phyloP scores from a whole-genome alignment of 2,888 invertebrate species.

The Spodoptera picta region DNA sequence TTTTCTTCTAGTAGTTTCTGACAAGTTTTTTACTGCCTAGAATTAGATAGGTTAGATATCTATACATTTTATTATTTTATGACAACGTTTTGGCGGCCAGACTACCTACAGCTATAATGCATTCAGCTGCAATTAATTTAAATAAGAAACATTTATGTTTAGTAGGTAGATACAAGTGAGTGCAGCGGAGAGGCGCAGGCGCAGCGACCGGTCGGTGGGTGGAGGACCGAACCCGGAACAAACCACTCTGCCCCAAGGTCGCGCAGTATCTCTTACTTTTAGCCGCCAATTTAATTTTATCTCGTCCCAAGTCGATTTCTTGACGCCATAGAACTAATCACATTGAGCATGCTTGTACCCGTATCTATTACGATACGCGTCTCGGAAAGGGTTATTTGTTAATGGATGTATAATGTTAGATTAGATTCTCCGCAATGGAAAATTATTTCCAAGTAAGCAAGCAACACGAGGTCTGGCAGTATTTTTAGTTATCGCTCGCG shows the following conservation, averaged over 20 bases:
- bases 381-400: slow-evolving; percentile 55
- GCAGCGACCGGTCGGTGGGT: slow-evolving; percentile 72
- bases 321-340: slow-evolving; percentile 56
- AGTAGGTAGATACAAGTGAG: slow-evolving; percentile 58
- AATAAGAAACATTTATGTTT: slow-evolving; percentile 39
- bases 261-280: slow-evolving; percentile 78
- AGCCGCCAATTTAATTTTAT: slow-evolving; percentile 64
- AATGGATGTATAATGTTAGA: slow-evolving; percentile 53
- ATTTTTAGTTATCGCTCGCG: slow-evolving; percentile 38
- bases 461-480: slow-evolving; percentile 20
- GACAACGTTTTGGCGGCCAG: slow-evolving; percentile 14
- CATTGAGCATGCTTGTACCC: slow-evolving; percentile 49
- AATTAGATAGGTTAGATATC: neutral
- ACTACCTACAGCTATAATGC: slow-evolving; percentile 34
- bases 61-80: slow-evolving; percentile 9
- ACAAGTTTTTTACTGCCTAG: neutral
- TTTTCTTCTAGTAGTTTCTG: neutral
- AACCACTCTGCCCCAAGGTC: slow-evolving; percentile 79
- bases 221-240: slow-evolving; percentile 83
- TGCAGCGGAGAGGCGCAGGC: slow-evolving; percentile 61
- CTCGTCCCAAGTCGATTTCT: slow-evolving; percentile 50
- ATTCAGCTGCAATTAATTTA: slow-evolving; percentile 42
- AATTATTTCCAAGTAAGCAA: slow-evolving; percentile 43
- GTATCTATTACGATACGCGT: slow-evolving; percentile 49
- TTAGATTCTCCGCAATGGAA: slow-evolving; percentile 48